Evolutionary conservation across 2,797 vertebrate genomes (phyloP).

Genomic region (Sparidentex hasta): DNA sequence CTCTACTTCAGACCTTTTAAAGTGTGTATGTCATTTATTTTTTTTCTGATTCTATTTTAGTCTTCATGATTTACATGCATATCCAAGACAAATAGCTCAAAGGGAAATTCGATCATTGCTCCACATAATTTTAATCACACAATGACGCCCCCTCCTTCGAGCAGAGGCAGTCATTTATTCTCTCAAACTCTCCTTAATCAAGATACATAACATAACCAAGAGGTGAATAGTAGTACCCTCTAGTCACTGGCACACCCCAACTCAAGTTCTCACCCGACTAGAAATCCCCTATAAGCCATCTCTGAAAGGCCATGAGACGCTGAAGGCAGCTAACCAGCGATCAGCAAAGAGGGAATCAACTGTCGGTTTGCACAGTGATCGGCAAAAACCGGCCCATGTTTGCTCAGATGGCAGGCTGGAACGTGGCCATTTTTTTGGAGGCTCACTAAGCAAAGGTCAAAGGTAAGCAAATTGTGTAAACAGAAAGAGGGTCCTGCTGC

Average conservation of each 20-base stretch:
- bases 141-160: background rate
- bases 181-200: background rate
- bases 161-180: background rate
- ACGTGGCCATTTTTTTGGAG: slow-evolving; percentile 31
- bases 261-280: background rate
- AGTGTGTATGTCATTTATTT: background rate
- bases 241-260: background rate
- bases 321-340: background rate
- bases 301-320: background rate
- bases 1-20: background rate
- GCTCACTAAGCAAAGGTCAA: slow-evolving; percentile 57
- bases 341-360: background rate
- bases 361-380: slow-evolving; percentile 33
- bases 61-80: background rate
- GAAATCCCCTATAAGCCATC: background rate
- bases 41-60: background rate
- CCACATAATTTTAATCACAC: background rate
- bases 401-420: slow-evolving; percentile 61
- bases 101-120: background rate
- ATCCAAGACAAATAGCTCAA: background rate
- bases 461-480: slow-evolving; percentile 68
- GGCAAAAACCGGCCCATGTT: slow-evolving; percentile 43
- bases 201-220: background rate
- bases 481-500: slow-evolving; percentile 57
- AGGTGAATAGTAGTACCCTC: background rate